These are phyloP conservation scores for Plagodis pulveraria DNA, from an alignment of 2,888 invertebrate species.

Conservation along the genomic window DNA sequence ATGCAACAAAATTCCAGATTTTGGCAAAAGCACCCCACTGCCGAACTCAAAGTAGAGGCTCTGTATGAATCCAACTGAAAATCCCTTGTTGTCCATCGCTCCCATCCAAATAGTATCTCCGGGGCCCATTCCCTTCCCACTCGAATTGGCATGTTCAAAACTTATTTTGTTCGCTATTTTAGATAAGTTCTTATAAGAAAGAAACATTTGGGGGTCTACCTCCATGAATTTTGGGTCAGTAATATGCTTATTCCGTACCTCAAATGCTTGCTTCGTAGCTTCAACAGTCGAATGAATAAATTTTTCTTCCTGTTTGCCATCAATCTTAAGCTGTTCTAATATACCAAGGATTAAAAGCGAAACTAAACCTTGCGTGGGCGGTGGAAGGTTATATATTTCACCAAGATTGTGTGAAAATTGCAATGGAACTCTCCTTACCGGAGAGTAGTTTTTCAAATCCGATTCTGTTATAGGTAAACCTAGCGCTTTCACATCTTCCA, in stretches of 20 bases:
- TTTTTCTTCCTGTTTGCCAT: constrained; percentile 65
- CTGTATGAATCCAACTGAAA: constrained; percentile 77
- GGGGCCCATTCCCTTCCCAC: constrained; percentile 56
- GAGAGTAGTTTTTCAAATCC: constrained; percentile 64
- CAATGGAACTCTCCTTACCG: constrained; percentile 64
- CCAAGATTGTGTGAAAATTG: constrained; percentile 61
- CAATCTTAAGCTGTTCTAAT: constrained; percentile 64
- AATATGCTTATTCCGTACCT: constrained; percentile 60
- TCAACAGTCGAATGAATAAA: constrained; percentile 71
- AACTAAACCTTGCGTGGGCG: constrained; percentile 76
- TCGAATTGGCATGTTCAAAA: constrained; percentile 46
- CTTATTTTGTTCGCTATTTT: constrained; percentile 61
- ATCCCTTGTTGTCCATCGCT: constrained; percentile 72
- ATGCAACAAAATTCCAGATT: constrained; percentile 75
- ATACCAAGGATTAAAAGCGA: constrained; percentile 69
- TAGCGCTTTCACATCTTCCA: constrained; percentile 60
- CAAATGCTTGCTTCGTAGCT: constrained; percentile 67
- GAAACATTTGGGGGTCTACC: constrained; percentile 56
- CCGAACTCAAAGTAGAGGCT: constrained; percentile 69
- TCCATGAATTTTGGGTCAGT: constrained; percentile 72
- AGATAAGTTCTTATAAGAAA: constrained; percentile 52
- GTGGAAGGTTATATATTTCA: constrained; percentile 68
- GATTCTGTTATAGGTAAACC: constrained; percentile 68
- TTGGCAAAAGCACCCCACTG: constrained; percentile 68
- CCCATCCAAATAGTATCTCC: constrained; percentile 79